phyloP scores from a whole-genome alignment of 2,113 vertebrate genomes.

The Serilophus lunatus region DNA sequence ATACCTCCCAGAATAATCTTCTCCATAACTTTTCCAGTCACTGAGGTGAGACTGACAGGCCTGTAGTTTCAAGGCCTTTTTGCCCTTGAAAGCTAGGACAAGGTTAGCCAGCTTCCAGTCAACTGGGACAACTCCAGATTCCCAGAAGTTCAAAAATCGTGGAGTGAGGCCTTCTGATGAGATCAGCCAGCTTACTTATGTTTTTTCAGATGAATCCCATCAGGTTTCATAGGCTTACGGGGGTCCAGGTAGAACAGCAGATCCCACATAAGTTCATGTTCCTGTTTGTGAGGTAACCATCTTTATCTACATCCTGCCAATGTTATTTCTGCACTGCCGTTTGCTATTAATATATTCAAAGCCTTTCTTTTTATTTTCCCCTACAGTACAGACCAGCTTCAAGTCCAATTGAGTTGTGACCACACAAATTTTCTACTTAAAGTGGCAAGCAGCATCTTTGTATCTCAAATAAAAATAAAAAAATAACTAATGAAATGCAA shows the following conservation, averaged over 20 bases:
- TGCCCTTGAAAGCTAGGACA: not conserved
- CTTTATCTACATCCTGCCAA: not conserved
- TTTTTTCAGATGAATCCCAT: not conserved
- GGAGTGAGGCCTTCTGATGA: not conserved
- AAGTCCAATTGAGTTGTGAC: not conserved
- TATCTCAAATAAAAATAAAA: rapidly evolving
- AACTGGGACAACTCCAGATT: not conserved
- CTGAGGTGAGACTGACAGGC: not conserved
- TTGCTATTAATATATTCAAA: not conserved
- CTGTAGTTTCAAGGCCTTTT: not conserved
- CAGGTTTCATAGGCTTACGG: not conserved
- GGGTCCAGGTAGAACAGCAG: not conserved
- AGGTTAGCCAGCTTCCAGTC: not conserved
- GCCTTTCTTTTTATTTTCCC: not conserved
- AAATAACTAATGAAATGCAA: not conserved
- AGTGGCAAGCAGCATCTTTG: not conserved
- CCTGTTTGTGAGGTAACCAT: not conserved
- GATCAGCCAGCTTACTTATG: not conserved
- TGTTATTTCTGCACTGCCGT: not conserved
- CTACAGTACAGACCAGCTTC: not conserved
- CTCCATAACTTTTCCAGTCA: not conserved
- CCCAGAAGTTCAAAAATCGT: not conserved
- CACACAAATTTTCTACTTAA: not conserved
- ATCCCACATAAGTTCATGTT: not conserved
- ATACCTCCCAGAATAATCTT: not conserved